Conservation (phyloP, 2,113 vertebrate species). For the Micromys minutus region DNA sequence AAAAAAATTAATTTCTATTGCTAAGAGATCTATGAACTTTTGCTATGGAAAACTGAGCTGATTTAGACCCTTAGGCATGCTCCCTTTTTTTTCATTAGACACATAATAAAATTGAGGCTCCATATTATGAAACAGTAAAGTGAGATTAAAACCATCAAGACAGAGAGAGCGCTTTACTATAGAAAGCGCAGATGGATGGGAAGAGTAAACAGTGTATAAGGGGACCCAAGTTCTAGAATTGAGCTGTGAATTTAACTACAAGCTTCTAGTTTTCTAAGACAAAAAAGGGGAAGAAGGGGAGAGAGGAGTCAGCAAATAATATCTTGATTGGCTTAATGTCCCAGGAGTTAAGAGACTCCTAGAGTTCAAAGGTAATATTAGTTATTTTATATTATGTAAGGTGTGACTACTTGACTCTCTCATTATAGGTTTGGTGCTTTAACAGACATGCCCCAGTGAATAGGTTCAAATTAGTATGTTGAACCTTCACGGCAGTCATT, state of each 20-base stretch:
- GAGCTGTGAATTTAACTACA: not conserved
- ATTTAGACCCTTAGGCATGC: not conserved
- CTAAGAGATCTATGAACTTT: not conserved
- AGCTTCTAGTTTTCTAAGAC: not conserved
- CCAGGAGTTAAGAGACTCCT: not conserved
- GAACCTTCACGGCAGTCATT: not conserved
- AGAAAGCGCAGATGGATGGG: not conserved
- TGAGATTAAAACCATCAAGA: not conserved
- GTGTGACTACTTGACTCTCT: not conserved
- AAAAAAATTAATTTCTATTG: not conserved
- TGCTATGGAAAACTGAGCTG: not conserved
- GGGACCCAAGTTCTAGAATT: not conserved
- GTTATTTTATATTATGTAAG: conserved; percentile 44
- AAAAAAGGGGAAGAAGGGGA: not conserved
- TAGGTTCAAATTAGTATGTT: not conserved
- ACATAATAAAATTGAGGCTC: not conserved
- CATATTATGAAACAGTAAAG: not conserved
- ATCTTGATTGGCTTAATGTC: not conserved
- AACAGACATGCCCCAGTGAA: conserved; percentile 12
- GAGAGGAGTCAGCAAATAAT: not conserved
- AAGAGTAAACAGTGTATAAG: not conserved
- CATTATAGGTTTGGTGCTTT: conserved; percentile 3
- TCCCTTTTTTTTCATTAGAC: conserved; percentile 8
- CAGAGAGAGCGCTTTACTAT: not conserved
- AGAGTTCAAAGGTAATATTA: conserved; percentile 17